Conservation (phyloP, 2,797 vertebrate species). For the Masticophis lateralis region DNA sequence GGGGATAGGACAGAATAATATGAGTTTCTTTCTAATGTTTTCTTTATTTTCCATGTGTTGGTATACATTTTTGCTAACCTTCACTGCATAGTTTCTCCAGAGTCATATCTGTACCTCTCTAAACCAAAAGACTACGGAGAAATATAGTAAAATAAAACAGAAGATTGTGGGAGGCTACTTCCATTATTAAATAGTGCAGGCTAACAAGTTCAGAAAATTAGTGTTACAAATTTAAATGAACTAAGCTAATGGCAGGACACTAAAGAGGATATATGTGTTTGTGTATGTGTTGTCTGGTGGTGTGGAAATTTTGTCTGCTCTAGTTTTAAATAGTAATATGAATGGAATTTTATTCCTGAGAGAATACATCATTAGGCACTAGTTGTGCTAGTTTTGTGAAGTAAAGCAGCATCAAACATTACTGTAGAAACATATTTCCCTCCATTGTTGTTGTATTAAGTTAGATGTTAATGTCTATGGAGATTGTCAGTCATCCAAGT, state of each 20-base stretch:
- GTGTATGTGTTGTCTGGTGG: not conserved
- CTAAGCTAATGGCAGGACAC: not conserved
- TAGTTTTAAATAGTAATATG: not conserved
- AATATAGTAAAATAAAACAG: not conserved
- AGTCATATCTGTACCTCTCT: not conserved
- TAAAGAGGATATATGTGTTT: not conserved
- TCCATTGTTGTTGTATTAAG: not conserved
- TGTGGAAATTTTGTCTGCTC: not conserved
- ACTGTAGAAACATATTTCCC: not conserved
- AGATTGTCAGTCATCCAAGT: not conserved
- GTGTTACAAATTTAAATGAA: not conserved
- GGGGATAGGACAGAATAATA: not conserved
- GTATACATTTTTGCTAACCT: not conserved
- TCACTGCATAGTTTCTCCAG: not conserved
- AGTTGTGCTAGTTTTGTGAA: not conserved
- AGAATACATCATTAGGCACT: not conserved
- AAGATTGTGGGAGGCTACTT: not conserved
- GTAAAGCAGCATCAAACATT: not conserved
- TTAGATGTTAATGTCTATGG: not conserved
- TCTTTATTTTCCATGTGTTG: not conserved
- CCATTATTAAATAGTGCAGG: not conserved
- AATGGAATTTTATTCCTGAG: not conserved
- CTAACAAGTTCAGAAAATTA: not conserved
- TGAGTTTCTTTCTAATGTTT: not conserved
- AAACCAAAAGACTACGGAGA: not conserved